These are phyloP conservation scores for Chalcis sispes DNA, from an alignment of 2,888 invertebrate genomes.

Conservation along the genomic window DNA sequence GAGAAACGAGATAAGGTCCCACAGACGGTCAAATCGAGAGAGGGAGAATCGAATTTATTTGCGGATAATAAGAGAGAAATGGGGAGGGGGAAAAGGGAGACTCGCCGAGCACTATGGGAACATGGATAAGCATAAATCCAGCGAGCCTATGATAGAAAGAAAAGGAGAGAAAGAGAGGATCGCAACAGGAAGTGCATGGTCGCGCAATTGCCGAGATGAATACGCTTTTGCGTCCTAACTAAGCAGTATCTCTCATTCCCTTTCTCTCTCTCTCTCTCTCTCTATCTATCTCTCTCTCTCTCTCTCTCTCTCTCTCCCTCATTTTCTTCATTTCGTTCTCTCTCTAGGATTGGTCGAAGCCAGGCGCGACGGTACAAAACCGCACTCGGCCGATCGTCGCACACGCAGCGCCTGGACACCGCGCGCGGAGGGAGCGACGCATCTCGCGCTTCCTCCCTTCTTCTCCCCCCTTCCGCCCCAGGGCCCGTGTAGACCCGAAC, in stretches of 20 bases:
- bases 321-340: conserved; percentile 53
- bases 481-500: neutral
- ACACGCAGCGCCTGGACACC: neutral
- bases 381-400: too few species aligned
- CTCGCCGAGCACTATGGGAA: conserved; percentile 24
- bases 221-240: conserved; percentile 39
- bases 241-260: conserved; percentile 9
- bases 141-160: conserved; percentile 12
- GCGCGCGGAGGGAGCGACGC: conserved; percentile 12
- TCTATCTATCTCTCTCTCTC: conserved; percentile 41
- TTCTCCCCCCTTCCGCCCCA: too few species aligned
- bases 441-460: neutral
- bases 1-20: neutral
- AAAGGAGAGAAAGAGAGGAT: conserved; percentile 4
- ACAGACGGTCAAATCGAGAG: neutral
- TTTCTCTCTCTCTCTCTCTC: conserved; percentile 46
- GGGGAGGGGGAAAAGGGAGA: neutral
- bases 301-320: conserved; percentile 46
- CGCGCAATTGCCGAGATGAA: conserved; percentile 42
- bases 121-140: conserved; percentile 42
- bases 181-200: conserved; percentile 46
- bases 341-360: conserved; percentile 36
- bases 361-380: conserved; percentile 40
- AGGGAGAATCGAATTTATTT: conserved; percentile 43
- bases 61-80: conserved; percentile 40